phyloP scores from a whole-genome alignment of 2,797 vertebrate species.

The Spinus olivaceus region DNA sequence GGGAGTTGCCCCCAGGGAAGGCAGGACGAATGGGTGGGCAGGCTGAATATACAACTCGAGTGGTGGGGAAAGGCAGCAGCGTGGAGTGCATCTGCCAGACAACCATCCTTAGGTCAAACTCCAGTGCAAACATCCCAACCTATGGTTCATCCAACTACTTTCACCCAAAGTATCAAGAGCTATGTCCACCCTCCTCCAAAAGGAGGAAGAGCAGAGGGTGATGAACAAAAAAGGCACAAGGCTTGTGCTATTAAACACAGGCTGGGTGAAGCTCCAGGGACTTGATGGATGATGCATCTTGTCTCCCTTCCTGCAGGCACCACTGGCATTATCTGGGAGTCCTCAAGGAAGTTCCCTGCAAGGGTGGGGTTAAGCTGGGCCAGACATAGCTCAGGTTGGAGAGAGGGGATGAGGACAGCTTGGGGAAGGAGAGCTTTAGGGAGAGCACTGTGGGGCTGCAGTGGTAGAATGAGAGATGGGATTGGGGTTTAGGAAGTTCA shows the following conservation, averaged over 20 bases:
- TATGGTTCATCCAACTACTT: neutral
- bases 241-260: neutral
- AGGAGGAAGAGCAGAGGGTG: neutral
- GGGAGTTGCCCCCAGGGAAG: neutral
- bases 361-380: rapidly evolving
- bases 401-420: neutral
- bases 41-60: neutral
- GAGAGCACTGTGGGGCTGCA: neutral
- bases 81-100: neutral
- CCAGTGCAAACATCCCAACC: neutral
- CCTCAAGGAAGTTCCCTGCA: neutral
- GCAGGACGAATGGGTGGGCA: neutral
- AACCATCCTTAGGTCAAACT: neutral
- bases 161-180: neutral
- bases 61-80: neutral
- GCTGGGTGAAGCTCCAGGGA: neutral
- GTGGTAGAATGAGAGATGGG: neutral
- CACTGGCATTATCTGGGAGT: neutral
- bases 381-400: neutral
- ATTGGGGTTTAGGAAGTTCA: neutral
- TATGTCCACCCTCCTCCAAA: neutral
- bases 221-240: neutral
- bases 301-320: neutral
- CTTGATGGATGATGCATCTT: neutral
- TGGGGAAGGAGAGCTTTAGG: neutral